Percentiles rank a stretch among this genome's conserved stretches.
phyloP scores from a whole-genome alignment of 1,140 invertebrate genomes.

The Cydia splendana region DNA sequence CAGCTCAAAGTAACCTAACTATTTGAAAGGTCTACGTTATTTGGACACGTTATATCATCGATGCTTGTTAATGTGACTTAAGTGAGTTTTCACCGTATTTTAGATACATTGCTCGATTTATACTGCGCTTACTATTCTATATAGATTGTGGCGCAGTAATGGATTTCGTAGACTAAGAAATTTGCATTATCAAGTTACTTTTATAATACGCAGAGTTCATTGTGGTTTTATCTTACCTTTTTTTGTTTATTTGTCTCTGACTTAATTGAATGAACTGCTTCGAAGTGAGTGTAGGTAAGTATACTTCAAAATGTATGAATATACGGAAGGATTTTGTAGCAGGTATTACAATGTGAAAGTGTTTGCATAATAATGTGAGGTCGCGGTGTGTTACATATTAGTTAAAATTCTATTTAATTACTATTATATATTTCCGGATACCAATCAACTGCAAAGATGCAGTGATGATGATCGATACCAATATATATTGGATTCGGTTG shows the following conservation, averaged over 20 bases:
- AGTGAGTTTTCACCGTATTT: neutral
- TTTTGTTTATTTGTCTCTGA: slow-evolving; percentile 16
- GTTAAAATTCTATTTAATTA: neutral
- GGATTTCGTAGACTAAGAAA: neutral
- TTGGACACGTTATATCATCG: slow-evolving; percentile 23
- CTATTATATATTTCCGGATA: neutral
- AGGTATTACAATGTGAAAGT: slow-evolving; percentile 10
- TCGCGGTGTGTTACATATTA: neutral
- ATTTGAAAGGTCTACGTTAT: slow-evolving; percentile 18
- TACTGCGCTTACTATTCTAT: neutral
- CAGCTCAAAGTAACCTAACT: neutral
- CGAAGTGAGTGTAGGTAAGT: neutral
- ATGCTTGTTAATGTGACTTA: neutral
- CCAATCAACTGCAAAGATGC: no score
- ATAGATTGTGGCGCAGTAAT: neutral
- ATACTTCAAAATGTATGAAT: slow-evolving; percentile 7
- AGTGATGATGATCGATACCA: no score
- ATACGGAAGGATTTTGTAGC: neutral
- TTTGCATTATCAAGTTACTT: neutral
- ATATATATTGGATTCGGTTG: no score
- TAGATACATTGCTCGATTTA: neutral
- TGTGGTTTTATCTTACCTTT: slow-evolving; percentile 20
- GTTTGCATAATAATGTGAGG: neutral
- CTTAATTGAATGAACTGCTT: slow-evolving; percentile 21
- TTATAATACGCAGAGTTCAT: slow-evolving; percentile 6